A percentile compares a stretch with the other conserved stretches of the same genome.
phyloP scores from a whole-genome alignment of 2,113 vertebrate species.

The Takifugu bimaculatus region DNA sequence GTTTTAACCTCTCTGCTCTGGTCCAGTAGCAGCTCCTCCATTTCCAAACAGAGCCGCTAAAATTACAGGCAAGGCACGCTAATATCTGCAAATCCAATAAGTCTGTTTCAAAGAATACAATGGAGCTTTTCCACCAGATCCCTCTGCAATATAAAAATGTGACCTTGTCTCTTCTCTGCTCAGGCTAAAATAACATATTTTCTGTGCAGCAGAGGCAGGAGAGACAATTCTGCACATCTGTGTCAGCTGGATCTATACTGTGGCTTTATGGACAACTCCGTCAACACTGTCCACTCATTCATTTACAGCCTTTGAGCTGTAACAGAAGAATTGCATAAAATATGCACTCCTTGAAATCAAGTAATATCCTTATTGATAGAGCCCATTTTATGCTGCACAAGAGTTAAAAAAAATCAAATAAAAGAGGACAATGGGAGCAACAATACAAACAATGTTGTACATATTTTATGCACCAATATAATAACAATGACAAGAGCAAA shows the following conservation, averaged over 20 bases:
- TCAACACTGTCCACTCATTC: slow-evolving; percentile 20
- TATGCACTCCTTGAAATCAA: not conserved
- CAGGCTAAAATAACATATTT: slow-evolving; percentile 30
- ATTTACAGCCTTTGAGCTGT: slow-evolving; percentile 19
- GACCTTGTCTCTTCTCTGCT: slow-evolving; percentile 24
- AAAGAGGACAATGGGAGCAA: too few species aligned
- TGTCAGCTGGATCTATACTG: slow-evolving; percentile 12
- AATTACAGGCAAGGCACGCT: slow-evolving; percentile 19
- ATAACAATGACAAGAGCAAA: not conserved
- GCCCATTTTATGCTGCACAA: too few species aligned
- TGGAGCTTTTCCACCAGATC: slow-evolving; percentile 27
- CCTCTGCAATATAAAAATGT: slow-evolving; percentile 32
- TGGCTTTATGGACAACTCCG: slow-evolving; percentile 30
- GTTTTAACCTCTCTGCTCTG: slow-evolving; percentile 6
- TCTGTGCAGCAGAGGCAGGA: slow-evolving; percentile 14
- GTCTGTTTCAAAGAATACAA: slow-evolving; percentile 19
- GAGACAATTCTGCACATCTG: slow-evolving; percentile 6
- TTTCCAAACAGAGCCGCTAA: slow-evolving; percentile 11
- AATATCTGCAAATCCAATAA: slow-evolving; percentile 55
- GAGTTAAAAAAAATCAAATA: too few species aligned
- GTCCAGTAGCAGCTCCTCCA: slow-evolving; percentile 15
- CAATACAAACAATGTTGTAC: too few species aligned
- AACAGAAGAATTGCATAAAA: slow-evolving; percentile 10
- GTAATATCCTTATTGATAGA: too few species aligned
- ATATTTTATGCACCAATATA: too few species aligned